A percentile compares a stretch with the other conserved stretches of the same genome.
Evolutionary conservation across 2,888 invertebrate species (phyloP).

Genomic region (Ennomos erosarius): DNA sequence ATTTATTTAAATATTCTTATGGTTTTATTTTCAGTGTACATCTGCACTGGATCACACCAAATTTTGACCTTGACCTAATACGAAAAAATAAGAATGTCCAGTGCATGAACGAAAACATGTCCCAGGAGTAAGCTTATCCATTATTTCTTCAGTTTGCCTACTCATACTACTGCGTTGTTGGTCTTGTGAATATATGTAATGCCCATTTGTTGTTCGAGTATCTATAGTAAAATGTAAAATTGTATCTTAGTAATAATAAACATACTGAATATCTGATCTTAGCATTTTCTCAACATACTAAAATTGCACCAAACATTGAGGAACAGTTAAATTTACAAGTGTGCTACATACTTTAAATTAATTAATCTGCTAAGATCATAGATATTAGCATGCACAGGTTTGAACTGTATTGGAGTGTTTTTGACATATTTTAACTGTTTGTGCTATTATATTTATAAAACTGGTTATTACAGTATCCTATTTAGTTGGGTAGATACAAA

Average conservation of each 20-base stretch:
- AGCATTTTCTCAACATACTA: conserved; percentile 17
- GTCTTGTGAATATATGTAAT: conserved; percentile 61
- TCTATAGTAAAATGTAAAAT: conserved; percentile 41
- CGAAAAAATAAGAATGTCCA: conserved; percentile 55
- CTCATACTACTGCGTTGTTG: conserved; percentile 57
- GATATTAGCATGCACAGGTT: conserved; percentile 58
- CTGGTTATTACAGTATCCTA: conserved; percentile 61
- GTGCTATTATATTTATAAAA: conserved; percentile 57
- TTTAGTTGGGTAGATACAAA: conserved; percentile 69
- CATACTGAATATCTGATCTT: conserved; percentile 19
- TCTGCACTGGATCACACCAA: conserved; percentile 71
- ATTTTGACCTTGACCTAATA: conserved; percentile 58
- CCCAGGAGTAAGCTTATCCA: conserved; percentile 60
- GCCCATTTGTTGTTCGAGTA: conserved; percentile 54
- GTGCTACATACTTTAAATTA: conserved; percentile 45
- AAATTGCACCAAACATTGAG: conserved; percentile 7
- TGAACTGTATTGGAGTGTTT: conserved; percentile 75
- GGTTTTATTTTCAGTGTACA: conserved; percentile 71
- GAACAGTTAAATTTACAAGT: conserved; percentile 3
- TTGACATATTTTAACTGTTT: conserved; percentile 66
- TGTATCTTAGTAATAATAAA: conserved; percentile 45
- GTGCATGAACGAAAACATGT: conserved; percentile 62
- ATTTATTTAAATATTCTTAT: conserved; percentile 37
- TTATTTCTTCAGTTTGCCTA: conserved; percentile 50
- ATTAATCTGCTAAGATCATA: conserved; percentile 63